A percentile compares a stretch with the other conserved stretches of the same genome.
These are phyloP conservation scores for Brachyptera risi DNA, from an alignment of 2,888 invertebrate species.

Conservation along the genomic window DNA sequence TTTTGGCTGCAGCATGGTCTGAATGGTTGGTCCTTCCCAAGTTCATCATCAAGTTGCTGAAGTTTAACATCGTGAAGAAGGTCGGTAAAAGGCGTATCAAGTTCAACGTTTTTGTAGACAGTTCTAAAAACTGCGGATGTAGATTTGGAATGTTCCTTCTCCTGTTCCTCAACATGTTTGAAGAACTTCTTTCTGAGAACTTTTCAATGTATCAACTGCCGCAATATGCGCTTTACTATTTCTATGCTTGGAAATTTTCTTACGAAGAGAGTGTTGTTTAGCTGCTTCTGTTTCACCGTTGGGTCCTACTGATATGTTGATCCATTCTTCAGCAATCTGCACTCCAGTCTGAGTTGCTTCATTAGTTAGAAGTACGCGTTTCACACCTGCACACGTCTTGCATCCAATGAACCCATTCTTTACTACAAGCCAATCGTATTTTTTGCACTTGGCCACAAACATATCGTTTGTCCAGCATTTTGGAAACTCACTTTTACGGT, in stretches of 20 bases:
- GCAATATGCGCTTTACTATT: not conserved
- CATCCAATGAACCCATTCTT: not conserved
- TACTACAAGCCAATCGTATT: not conserved
- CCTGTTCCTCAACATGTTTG: not conserved
- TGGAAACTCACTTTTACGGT: not conserved
- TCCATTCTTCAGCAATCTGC: not conserved
- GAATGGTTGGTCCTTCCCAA: not conserved
- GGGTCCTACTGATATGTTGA: not conserved
- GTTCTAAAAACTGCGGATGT: not conserved
- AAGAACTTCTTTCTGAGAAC: not conserved
- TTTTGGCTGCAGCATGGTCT: not conserved
- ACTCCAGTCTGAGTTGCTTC: not conserved
- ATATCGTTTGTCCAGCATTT: not conserved
- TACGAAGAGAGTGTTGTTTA: not conserved
- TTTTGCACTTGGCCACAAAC: not conserved
- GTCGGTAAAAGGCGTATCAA: not conserved
- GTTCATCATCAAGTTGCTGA: not conserved
- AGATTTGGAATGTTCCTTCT: not conserved
- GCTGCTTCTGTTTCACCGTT: not conserved
- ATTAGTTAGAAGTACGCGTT: not conserved
- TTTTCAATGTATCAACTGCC: not conserved
- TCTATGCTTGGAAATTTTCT: not conserved
- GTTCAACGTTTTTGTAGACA: slow-evolving; percentile 3
- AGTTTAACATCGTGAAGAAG: not conserved
- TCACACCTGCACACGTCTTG: not conserved